Evolutionary conservation across 2,797 vertebrate genomes (phyloP), one percentile per base, ranked within the genome.

Genomic region (Calcarius lapponicus): DNA sequence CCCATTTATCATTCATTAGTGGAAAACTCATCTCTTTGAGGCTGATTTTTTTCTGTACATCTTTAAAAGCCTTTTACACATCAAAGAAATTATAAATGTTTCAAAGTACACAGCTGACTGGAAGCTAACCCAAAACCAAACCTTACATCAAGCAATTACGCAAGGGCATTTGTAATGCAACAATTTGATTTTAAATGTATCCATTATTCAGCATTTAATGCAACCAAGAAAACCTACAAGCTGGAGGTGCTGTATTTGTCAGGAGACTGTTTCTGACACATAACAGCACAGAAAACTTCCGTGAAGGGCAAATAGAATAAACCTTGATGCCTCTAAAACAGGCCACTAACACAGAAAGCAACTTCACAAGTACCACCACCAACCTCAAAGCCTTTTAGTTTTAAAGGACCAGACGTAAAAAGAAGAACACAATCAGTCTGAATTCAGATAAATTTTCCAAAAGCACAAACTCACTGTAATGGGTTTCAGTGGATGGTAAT

Each of bases 401-500:
- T 43, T 51, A 79, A 75, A 45, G 48, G 29, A 73, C 26, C 2
- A 6, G 48, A 50, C 7, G 24, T 14, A 38, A 84, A 31, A 53
- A 42, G 25, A 38, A 15, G 29, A 81, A 78, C 11, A 34, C 5
- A 20, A 36, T 31, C 40, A 25, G 28, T 34, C 42, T 64, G 43
- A 80, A 69, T 45, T 45, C 25, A 53, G 19, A 17, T 47, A 86
- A 2, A 5, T 34, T 69, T 84, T 57, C 65, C 56, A 58, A 51
- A 88, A 64, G 21, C 26, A 48, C 8, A 43, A 73, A 94, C 97
- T 96, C 96, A 99, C 99, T 75, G 98, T 99, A 92, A 99, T 99
- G 80, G 98, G 98, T 93, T 99, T 99, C 71, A 99, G 98, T 0
- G 99, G 99, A 86, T 99, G 99, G 88, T 99, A 99, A 88, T 99